Percentiles rank a stretch among this genome's conserved stretches.
These are phyloP conservation scores for Aplodontia rufa DNA, from an alignment of 2,113 vertebrate genomes.

Conservation along the genomic window DNA sequence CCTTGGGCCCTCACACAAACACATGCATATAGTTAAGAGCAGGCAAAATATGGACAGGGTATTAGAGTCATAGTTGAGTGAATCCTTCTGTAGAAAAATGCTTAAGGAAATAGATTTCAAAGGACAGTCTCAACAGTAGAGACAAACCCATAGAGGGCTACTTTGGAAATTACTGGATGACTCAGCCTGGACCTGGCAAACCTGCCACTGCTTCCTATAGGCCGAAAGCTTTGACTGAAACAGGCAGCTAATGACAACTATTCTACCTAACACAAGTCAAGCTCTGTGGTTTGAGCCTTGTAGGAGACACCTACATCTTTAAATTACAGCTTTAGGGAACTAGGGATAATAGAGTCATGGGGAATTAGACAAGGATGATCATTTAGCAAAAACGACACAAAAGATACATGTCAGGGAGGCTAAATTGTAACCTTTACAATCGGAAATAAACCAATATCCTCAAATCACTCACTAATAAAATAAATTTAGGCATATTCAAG, in stretches of 20 bases:
- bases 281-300: not conserved
- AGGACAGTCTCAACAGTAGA: not conserved
- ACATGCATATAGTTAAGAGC: not conserved
- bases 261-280: not conserved
- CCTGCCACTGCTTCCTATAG: not conserved
- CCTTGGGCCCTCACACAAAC: fast-evolving
- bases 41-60: not conserved
- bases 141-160: not conserved
- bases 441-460: not conserved
- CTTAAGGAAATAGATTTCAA: not conserved
- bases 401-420: not conserved
- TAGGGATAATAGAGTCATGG: not conserved
- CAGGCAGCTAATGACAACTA: not conserved
- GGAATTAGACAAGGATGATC: not conserved
- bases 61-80: not conserved
- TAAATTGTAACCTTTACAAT: not conserved
- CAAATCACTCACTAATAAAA: not conserved
- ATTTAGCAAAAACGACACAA: not conserved
- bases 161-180: not conserved
- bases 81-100: not conserved
- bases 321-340: not conserved
- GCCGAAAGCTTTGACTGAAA: not conserved
- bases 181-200: not conserved
- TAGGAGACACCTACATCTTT: not conserved
- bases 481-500: not conserved